These are phyloP conservation scores for Podabrus alpinus DNA, from an alignment of 2,888 invertebrate genomes.

Conservation along the genomic window DNA sequence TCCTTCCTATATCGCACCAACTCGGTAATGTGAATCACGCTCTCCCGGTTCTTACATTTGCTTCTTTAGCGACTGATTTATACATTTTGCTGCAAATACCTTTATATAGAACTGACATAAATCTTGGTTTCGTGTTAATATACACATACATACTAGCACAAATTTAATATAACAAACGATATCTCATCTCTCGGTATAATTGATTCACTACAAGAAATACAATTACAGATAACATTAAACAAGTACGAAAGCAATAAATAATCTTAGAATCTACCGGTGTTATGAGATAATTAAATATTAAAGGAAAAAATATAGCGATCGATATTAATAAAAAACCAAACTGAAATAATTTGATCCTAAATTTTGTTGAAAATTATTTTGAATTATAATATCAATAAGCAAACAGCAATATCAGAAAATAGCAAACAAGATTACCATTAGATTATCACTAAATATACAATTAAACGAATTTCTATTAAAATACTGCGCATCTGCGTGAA, in stretches of 20 bases:
- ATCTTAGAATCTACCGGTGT: neutral
- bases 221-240: neutral
- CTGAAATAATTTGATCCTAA: neutral
- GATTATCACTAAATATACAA: conserved; percentile 7
- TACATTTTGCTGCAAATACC: conserved; percentile 51
- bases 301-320: neutral
- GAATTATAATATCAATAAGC: neutral
- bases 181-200: conserved; percentile 4
- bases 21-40: conserved; percentile 54
- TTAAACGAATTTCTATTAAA: conserved; percentile 1
- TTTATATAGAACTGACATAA: conserved; percentile 38
- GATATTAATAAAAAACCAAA: neutral
- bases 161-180: conserved; percentile 12
- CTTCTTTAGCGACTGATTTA: conserved; percentile 51
- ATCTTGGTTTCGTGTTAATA: conserved; percentile 14
- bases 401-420: conserved; percentile 7
- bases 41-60: conserved; percentile 53
- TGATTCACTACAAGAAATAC: conserved; percentile 1
- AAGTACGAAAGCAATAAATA: neutral
- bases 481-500: conserved; percentile 1
- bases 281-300: neutral
- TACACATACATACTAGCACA: conserved; percentile 8
- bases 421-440: conserved; percentile 16
- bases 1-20: conserved; percentile 53
- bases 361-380: neutral